Percentiles rank a stretch among this genome's conserved stretches.
phyloP scores from a whole-genome alignment of 1,140 invertebrate species.

The Epicauta chinensis region DNA sequence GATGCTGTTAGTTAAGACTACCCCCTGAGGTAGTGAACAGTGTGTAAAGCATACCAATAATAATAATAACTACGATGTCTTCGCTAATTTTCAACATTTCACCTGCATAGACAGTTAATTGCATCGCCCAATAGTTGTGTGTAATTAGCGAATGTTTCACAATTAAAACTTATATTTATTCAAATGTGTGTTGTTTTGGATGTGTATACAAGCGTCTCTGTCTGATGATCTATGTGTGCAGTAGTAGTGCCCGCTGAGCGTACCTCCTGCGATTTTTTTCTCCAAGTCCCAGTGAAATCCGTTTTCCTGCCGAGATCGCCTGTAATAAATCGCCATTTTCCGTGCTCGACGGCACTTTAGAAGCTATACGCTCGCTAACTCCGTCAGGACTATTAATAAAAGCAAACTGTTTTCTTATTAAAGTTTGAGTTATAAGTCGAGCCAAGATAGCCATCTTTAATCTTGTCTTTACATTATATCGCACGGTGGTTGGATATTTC shows the following conservation, averaged over 20 bases:
- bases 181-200: too few relatives aligned
- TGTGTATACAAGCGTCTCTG: too few relatives aligned
- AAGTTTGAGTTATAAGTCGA: constrained; percentile 34
- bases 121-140: too few relatives aligned
- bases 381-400: constrained; percentile 29
- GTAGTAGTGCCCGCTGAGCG: background rate
- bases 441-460: constrained; percentile 33
- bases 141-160: too few relatives aligned
- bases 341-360: constrained; percentile 21
- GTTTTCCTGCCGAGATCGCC: constrained; percentile 10
- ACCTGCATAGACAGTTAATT: too few relatives aligned
- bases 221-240: too few relatives aligned
- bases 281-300: constrained; percentile 3
- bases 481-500: too few relatives aligned
- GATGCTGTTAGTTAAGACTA: constrained; percentile 40
- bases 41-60: constrained; percentile 16
- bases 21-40: constrained; percentile 41
- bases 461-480: constrained; percentile 34
- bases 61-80: too few relatives aligned
- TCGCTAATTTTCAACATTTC: too few relatives aligned
- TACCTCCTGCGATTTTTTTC: constrained; percentile 5
- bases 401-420: constrained; percentile 32
- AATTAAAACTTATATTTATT: too few relatives aligned
- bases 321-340: constrained; percentile 22
- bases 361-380: constrained; percentile 14